Evolutionary conservation across 2,888 invertebrate species (phyloP), one percentile per base, ranked within the genome.

Genomic region (Phytoseiulus persimilis): DNA sequence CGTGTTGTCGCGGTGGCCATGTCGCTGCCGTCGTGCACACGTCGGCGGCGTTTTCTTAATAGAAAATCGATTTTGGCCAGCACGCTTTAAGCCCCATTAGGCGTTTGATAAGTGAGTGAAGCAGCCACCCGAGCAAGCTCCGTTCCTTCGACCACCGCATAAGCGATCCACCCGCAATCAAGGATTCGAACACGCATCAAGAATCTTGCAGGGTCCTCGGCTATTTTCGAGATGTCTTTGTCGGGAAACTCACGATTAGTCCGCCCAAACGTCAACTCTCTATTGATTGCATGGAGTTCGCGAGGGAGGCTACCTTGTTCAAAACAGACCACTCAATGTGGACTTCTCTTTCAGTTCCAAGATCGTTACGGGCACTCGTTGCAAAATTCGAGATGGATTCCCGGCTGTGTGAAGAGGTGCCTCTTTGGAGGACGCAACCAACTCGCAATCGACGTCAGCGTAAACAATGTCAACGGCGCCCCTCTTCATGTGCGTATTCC

Each of bases 401-500:
- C 87, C 18, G 45, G n/a, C 87, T 87, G 87, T 23, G 23, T 87
- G 33, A 87, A 87, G 32, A 33, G 87, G n/a, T 87, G 87, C 18
- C 87, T 87, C n/a, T 87, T 87, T 33, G 87, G 87, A n/a, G 87
- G 87, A 87, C 32, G 87, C 28, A 87, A 87, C n/a, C 87, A 87
- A 45, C 87, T 87, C 39, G 87, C 87, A n/a, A 87, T 87, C 87
- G 87, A 87, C 31, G 87, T 87, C 32, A 87, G 87, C 87, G 87
- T 87, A 23, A 87, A 87, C 33, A 87, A 45, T n/a, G 87, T 31
- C 32, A 87, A 87, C 87, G 87, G 87, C 87, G 87, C 87, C 33
- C 87, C 87, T n/a, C 87, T 87, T 87, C 87, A 87, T 87, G 87
- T 87, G 87, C 87, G 87, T 87, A 87, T 87, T 87, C 87, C 87